A percentile compares a stretch with the other conserved stretches of the same genome.
Conservation (phyloP, 2,888 invertebrate genomes). For the Drosophila antonietae region DNA sequence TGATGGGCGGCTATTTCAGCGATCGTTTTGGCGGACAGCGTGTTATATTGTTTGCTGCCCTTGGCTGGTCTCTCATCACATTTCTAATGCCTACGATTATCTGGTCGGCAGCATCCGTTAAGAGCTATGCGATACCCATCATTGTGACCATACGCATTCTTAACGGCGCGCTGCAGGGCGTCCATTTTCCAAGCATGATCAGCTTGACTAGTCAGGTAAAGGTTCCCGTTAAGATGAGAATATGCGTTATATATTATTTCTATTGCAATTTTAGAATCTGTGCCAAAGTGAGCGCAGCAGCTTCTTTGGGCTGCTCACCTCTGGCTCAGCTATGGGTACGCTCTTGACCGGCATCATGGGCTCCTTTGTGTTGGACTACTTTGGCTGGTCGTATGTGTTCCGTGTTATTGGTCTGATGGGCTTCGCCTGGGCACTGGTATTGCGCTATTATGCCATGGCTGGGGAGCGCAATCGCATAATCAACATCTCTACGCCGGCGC, state of each 20-base stretch:
- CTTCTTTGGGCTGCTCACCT: constrained; percentile 88
- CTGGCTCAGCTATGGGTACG: constrained; percentile 88
- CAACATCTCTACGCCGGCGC: constrained; percentile 83
- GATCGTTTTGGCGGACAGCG: constrained; percentile 88
- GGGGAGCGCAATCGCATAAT: constrained; percentile 83
- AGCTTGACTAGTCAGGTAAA: constrained; percentile 87
- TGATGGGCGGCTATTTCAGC: constrained; percentile 86
- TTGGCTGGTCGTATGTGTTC: constrained; percentile 89
- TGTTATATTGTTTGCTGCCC: constrained; percentile 87
- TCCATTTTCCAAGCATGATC: constrained; percentile 90
- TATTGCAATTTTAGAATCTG: constrained; percentile 85
- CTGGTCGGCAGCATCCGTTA: constrained; percentile 81
- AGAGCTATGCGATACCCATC: constrained; percentile 85
- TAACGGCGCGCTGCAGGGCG: constrained; percentile 88
- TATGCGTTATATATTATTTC: neutral
- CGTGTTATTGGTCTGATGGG: constrained; percentile 87
- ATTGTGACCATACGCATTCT: constrained; percentile 87
- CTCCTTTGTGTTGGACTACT: constrained; percentile 87
- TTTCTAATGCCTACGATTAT: constrained; percentile 87
- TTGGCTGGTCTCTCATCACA: constrained; percentile 86
- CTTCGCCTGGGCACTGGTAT: constrained; percentile 86
- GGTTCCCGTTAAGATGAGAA: neutral
- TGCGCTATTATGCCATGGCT: constrained; percentile 86
- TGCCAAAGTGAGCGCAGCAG: constrained; percentile 88
- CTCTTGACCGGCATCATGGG: constrained; percentile 88